Base-by-base conservation (phyloP, 2,113 vertebrate species). In the Trinectes maculatus region DNA sequence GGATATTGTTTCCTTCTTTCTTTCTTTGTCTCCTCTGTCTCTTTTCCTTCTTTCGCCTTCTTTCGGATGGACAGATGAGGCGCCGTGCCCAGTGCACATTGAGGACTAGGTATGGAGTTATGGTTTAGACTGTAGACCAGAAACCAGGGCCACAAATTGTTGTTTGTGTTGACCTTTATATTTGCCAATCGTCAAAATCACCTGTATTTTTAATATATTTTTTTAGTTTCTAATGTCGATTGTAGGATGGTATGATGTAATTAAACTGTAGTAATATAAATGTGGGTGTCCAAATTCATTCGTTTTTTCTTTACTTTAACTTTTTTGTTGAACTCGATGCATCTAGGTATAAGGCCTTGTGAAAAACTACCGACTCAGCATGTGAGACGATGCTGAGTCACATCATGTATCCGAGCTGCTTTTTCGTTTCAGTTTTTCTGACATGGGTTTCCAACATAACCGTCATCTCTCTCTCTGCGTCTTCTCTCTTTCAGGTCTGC, bases 81-180 rank as follows among this genome's bases (percentile, higher is more conserved):
- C 96, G 86, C 95, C 96, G 93, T 98, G 96, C 92, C 96, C 96
- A 87, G 93, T 97, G 93, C 91, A 93, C 93, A 94, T 94, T 96
- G 95, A 98, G 82, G 94, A 98, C 91, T 98, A 96, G 96, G 96
- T 97, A 94, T 89, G 95, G 80, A 82, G 72, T 71, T 28, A 63
- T 49, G 64, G 79, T 29, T n/a, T 69, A 83, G 76, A 72, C 10
- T 31, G 25, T 62, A 61, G 34, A 73, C 55, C 36, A 65, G 77
- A 78, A 47, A 42, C 26, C 49, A 40, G 52, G 60, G 25, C 64
- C 19, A 26, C 22, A 16, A 49, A 15, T 13, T 57, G 1, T 26
- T 10, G 18, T 56, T 52, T n/a, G 10, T 3, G 15, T 58, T 53
- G 29, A 8, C 12, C 3, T 52, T 36, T 24, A 9, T 24, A 9